A percentile compares a stretch with the other conserved stretches of the same genome.
Evolutionary conservation across 2,888 invertebrate species (phyloP).

Genomic region (Ectemnius lituratus): DNA sequence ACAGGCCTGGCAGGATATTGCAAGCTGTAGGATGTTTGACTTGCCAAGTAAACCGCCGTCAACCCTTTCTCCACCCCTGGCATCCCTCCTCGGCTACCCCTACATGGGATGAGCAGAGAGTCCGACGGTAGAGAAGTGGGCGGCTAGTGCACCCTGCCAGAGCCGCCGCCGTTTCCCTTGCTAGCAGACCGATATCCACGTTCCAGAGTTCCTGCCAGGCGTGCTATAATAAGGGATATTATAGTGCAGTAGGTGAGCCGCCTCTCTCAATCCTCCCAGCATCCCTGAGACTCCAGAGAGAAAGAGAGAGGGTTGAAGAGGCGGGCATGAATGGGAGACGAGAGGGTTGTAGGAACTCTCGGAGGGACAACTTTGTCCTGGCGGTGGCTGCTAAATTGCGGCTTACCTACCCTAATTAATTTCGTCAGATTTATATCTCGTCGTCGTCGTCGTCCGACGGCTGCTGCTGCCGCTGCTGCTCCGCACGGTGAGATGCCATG

Average conservation of each 20-base stretch:
- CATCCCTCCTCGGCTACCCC: neutral
- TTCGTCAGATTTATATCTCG: slow-evolving; percentile 62
- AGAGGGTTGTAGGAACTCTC: neutral
- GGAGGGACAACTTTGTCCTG: slow-evolving; percentile 54
- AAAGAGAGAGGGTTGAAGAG: neutral
- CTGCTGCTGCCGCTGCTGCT: too few species aligned
- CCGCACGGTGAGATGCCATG: too few species aligned
- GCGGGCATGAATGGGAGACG: neutral
- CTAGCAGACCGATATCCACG: slow-evolving; percentile 52
- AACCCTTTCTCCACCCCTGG: slow-evolving; percentile 34
- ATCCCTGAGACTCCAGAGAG: slow-evolving; percentile 3
- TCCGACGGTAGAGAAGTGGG: too few species aligned
- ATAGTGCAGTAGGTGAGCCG: slow-evolving; percentile 39
- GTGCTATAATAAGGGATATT: slow-evolving; percentile 63
- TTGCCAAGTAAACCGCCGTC: slow-evolving; percentile 72
- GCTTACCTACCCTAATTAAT: slow-evolving; percentile 69
- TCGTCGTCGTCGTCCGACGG: slow-evolving; percentile 23
- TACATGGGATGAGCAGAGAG: neutral
- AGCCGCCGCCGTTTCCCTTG: slow-evolving; percentile 52
- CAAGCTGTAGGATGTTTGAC: slow-evolving; percentile 72
- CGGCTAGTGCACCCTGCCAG: too few species aligned
- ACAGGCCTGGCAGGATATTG: slow-evolving; percentile 70
- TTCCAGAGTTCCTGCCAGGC: slow-evolving; percentile 52
- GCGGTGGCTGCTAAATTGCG: slow-evolving; percentile 60
- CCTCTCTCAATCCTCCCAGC: slow-evolving; percentile 9